These are phyloP conservation scores for Drosophila planitibia DNA, from an alignment of 2,888 invertebrate species.

Conservation along the genomic window DNA sequence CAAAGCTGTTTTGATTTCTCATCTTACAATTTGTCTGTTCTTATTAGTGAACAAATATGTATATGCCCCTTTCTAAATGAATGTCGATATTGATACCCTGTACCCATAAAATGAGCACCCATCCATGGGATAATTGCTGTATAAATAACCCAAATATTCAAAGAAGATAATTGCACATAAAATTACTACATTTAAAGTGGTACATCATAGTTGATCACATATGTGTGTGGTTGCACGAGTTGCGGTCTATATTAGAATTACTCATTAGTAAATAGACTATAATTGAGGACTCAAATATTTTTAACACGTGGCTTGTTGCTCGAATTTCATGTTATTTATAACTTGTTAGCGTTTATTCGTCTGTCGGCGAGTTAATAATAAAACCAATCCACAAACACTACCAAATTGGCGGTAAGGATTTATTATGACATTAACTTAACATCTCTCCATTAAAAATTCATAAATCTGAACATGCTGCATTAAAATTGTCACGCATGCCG, in stretches of 20 bases:
- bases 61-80: background rate
- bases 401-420: background rate
- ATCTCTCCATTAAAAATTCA: background rate
- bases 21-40: background rate
- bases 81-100: background rate
- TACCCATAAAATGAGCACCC: background rate
- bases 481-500: background rate
- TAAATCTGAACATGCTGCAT: background rate
- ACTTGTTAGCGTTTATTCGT: constrained; percentile 14
- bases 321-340: constrained; percentile 24
- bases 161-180: background rate
- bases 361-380: background rate
- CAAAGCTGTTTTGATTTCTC: background rate
- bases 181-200: background rate
- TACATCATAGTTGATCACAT: background rate
- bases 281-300: constrained; percentile 52
- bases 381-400: background rate
- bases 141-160: background rate
- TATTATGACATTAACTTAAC: background rate
- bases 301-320: constrained; percentile 30
- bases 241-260: constrained; percentile 29
- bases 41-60: background rate
- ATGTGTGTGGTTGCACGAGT: constrained; percentile 35
- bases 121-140: background rate
- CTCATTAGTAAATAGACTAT: constrained; percentile 44